Evolutionary conservation across 2,888 invertebrate genomes (phyloP).

Genomic region (Agrilus mali): DNA sequence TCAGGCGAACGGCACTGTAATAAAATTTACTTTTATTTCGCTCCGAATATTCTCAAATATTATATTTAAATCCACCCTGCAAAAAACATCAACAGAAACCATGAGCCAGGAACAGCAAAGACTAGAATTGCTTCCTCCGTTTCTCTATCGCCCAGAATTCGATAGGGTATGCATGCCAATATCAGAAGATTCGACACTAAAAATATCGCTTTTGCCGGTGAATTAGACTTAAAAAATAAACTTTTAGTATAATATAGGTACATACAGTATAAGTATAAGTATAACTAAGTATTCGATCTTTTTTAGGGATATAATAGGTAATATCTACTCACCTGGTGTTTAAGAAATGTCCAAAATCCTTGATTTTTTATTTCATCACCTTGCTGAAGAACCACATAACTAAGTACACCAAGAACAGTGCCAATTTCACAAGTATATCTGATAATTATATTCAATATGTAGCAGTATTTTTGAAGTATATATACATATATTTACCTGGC

Average conservation of each 20-base stretch:
- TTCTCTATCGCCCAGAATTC: constrained; percentile 58
- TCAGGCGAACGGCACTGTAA: constrained; percentile 77
- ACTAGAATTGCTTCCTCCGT: constrained; percentile 86
- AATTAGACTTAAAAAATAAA: constrained; percentile 58
- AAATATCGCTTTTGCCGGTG: constrained; percentile 91
- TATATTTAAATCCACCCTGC: constrained; percentile 61
- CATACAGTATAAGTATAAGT: not conserved
- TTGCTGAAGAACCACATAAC: constrained; percentile 83
- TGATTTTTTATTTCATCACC: constrained; percentile 92
- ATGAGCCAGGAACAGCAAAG: constrained; percentile 88
- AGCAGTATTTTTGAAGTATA: not conserved
- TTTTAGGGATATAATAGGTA: not conserved
- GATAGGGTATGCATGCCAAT: constrained; percentile 78
- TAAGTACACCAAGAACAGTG: constrained; percentile 73
- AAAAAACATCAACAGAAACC: constrained; percentile 98
- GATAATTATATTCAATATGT: not conserved
- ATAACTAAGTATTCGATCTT: not conserved
- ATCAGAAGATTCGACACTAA: constrained; percentile 82
- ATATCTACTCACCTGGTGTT: constrained; percentile 63
- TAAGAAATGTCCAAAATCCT: constrained; percentile 78
- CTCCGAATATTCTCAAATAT: constrained; percentile 1
- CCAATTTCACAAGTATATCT: constrained; percentile 73
- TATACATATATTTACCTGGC: constrained; percentile 27
- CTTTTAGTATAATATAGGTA: constrained; percentile 1
- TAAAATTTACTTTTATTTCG: constrained; percentile 9